Evolutionary conservation across 1,140 invertebrate species (phyloP), one percentile per base, ranked within the genome.

Genomic region (Cyclina sinensis): DNA sequence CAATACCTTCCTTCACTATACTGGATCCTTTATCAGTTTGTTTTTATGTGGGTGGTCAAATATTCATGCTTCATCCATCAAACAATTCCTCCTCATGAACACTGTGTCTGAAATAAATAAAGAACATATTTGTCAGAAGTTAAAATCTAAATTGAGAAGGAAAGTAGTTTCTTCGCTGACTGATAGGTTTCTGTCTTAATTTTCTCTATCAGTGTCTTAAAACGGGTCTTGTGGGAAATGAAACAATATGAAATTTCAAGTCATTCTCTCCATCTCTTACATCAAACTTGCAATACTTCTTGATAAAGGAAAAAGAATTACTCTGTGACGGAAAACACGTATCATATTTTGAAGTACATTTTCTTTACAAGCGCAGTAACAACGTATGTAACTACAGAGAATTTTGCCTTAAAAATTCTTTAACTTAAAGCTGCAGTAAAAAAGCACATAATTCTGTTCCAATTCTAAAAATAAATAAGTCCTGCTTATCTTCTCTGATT

Each of bases 31-130:
- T n/a, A n/a, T n/a, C n/a, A n/a, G n/a, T n/a, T n/a, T n/a, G n/a
- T n/a, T n/a, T n/a, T n/a, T n/a, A 70, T 70, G 65, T 27, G 65
- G 65, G 32, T 70, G 35, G 65, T 70, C 35, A 70, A 70, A 70
- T 70, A 35, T 39, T 70, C 65, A 70, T 70, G 65, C 32, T 70
- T 1, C 14, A 21, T 70, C 65, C 21, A 27, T 18, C 4, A 70
- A 16, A 16, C 21, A 37, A 1, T 9, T 35, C 65, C 27, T 27
- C 16, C 65, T 70, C 65, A 37, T 7, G 65, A 35, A 16, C 32
- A 18, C 4, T 37, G 7, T 27, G 65, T 37, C 65, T 70, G 65
- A 70, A 70, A 70, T 18, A 39, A 27, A 70, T 18, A 14, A 37
- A 35, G 21, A 70, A 70, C 7, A 70, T 27, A 70, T 37, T 70